Evolutionary conservation across 2,797 vertebrate species (phyloP).

Genomic region (Tenualosa thibaudeaui): DNA sequence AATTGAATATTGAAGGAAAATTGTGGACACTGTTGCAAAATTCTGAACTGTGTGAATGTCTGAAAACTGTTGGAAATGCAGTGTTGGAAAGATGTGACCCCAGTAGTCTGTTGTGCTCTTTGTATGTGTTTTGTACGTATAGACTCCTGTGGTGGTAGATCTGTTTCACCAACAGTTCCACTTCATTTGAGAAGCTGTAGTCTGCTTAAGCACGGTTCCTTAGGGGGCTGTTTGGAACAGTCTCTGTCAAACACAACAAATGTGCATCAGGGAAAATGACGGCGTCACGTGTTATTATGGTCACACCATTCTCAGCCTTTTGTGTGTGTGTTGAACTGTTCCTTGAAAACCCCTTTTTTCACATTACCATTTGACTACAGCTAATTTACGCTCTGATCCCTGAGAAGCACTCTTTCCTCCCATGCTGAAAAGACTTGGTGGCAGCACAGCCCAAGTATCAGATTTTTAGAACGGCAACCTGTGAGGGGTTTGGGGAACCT

Average conservation of each 20-base stretch:
- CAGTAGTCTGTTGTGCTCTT: neutral
- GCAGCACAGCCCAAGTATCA: slow-evolving; percentile 22
- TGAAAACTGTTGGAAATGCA: neutral
- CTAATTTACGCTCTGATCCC: slow-evolving; percentile 49
- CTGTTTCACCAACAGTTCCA: slow-evolving; percentile 41
- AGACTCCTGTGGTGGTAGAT: neutral
- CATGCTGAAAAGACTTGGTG: slow-evolving; percentile 15
- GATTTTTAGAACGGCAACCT: slow-evolving; percentile 36
- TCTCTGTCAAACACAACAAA: slow-evolving; percentile 16
- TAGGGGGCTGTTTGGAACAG: slow-evolving; percentile 26
- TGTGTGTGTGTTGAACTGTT: slow-evolving; percentile 27
- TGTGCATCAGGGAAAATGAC: slow-evolving; percentile 4
- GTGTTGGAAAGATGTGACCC: neutral
- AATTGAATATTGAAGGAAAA: neutral
- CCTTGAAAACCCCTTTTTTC: slow-evolving; percentile 28
- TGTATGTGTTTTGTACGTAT: neutral
- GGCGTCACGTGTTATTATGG: no score
- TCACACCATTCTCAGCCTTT: neutral
- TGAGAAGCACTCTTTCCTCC: slow-evolving; percentile 27
- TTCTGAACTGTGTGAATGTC: no score
- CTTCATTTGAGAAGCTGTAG: slow-evolving; percentile 39
- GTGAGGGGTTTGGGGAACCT: slow-evolving; percentile 40
- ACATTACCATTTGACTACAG: slow-evolving; percentile 46
- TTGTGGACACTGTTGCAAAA: neutral
- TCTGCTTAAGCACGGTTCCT: slow-evolving; percentile 51